Conservation (phyloP, 2,888 invertebrate species). For the Tipula vernalis region DNA sequence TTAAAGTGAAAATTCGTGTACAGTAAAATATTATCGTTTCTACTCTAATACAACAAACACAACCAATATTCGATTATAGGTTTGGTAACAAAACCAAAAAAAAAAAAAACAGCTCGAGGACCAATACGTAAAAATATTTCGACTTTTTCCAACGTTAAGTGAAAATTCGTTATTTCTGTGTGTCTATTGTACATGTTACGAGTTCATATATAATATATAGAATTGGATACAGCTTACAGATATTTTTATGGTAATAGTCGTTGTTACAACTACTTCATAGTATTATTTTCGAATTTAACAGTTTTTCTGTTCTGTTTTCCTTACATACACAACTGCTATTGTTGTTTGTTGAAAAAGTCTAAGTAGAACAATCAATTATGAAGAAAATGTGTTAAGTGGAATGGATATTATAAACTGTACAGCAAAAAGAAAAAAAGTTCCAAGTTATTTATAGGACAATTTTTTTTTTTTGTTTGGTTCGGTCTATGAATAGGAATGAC, state of each 20-base stretch:
- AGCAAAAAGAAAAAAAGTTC: not conserved
- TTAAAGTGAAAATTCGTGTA: not conserved
- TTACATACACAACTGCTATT: not conserved
- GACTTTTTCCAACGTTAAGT: not conserved
- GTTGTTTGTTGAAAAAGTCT: not conserved
- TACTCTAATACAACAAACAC: not conserved
- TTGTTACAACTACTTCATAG: not conserved
- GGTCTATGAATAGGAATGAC: not conserved
- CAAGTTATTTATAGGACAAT: not conserved
- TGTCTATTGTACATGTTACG: not conserved
- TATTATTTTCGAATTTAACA: not conserved
- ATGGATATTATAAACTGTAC: not conserved
- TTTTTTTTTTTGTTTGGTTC: not conserved
- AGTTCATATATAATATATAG: not conserved
- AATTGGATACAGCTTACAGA: not conserved
- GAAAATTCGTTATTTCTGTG: not conserved
- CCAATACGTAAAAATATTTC: not conserved
- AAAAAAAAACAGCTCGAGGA: not conserved
- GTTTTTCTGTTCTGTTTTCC: not conserved
- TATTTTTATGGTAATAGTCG: not conserved
- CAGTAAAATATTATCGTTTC: not conserved
- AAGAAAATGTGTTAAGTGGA: not conserved
- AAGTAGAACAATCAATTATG: not conserved
- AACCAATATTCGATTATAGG: not conserved
- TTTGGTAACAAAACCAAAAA: not conserved